Evolutionary conservation across 2,797 vertebrate genomes (phyloP), one percentile per base, ranked within the genome.

Genomic region (Mus caroli): DNA sequence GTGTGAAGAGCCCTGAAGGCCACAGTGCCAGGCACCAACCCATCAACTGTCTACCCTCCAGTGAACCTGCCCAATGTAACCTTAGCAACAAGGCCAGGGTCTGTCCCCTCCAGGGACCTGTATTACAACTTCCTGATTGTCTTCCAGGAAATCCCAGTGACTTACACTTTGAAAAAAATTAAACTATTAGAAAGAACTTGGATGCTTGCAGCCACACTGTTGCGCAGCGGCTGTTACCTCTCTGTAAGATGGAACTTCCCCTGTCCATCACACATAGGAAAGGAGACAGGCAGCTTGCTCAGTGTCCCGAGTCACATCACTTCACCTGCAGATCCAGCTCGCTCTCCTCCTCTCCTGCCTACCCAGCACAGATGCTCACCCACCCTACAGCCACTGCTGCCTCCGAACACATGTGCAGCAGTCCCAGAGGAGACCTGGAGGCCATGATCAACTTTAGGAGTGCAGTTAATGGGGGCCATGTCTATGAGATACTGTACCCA

Each of bases 71-170:
- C 90, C 0, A 24, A 60, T n/a, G 40, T 17, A 3, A 85, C 34
- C 43, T 86, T 20, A 58, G 73, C 60, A 58, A 64, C 60, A 58
- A 13, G 71, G 24, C 40, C 62, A 50, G 73, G 52, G 40, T 60
- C 26, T 6, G 13, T 62, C 28, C 34, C 60, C 40, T 46, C 54
- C 54, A 64, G 26, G 15, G 43, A 34, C n/a, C 50, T 46, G 2
- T n/a, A 64, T 31, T 75, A 69, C 20, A 17, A 11, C 50, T 50
- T 50, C 50, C 50, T 50, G 50, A 50, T 31, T 14, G 17, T 78
- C 94, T 82, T 80, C 88, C 40, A 67, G 80, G 77, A 90, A 91
- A 88, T 31, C 43, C 75, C 80, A 73, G 67, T 3, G 37, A 87
- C 80, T 46, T 31, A 22, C 37, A 80, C 11, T 24, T 34, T 90